phyloP scores from a whole-genome alignment of 2,888 invertebrate genomes.

The Corbicula japonica region DNA sequence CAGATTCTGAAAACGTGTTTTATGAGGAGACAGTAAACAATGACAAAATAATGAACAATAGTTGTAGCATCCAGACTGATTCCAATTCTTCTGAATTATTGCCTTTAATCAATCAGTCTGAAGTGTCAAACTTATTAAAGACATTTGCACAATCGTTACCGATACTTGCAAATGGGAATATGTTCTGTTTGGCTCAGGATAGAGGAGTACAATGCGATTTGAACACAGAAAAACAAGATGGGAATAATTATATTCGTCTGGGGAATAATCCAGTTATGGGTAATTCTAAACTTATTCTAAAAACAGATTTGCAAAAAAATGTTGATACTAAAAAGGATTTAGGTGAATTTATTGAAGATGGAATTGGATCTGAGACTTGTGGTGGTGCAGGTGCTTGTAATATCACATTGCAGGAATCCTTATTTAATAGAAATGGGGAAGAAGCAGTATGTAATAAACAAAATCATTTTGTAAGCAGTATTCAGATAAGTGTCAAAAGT shows the following conservation, averaged over 20 bases:
- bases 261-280: too few species aligned
- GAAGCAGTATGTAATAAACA: too few species aligned
- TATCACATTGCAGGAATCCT: background rate
- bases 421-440: too few species aligned
- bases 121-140: constrained; percentile 48
- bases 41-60: background rate
- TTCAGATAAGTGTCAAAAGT: constrained; percentile 1
- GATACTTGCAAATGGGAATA: constrained; percentile 30
- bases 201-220: constrained; percentile 69
- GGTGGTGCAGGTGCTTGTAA: background rate
- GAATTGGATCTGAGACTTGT: background rate
- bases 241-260: too few species aligned
- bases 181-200: constrained; percentile 69
- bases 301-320: too few species aligned
- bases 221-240: background rate
- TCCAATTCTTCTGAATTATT: constrained; percentile 45
- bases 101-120: constrained; percentile 62
- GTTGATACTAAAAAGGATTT: too few species aligned
- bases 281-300: too few species aligned
- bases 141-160: constrained; percentile 50
- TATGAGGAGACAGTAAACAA: background rate
- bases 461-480: background rate
- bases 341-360: too few species aligned
- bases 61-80: constrained; percentile 19
- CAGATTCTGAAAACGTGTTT: constrained; percentile 27